A percentile compares a stretch with the other conserved stretches of the same genome.
These are phyloP conservation scores for Psittacula echo DNA, from an alignment of 2,797 vertebrate genomes.

Conservation along the genomic window DNA sequence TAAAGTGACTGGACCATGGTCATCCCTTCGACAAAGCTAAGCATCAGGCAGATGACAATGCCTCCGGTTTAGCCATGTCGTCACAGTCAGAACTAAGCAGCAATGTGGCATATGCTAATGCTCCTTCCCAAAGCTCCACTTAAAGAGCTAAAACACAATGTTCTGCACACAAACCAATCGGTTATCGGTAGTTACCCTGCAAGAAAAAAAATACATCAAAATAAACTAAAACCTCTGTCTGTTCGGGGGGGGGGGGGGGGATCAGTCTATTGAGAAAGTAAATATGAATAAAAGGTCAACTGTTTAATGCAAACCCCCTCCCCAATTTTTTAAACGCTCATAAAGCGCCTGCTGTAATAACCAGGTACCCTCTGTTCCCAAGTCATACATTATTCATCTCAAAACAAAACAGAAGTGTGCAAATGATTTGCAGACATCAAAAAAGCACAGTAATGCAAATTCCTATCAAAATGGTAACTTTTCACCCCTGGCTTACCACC, in stretches of 20 bases:
- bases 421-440: background rate
- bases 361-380: background rate
- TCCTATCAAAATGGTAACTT: background rate
- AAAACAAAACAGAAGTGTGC: background rate
- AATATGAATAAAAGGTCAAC: background rate
- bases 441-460: background rate
- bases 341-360: background rate
- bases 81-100: background rate
- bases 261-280: background rate
- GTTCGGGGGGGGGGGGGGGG: background rate
- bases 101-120: background rate
- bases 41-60: background rate
- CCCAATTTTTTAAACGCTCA: background rate
- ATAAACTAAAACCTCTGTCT: background rate
- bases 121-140: background rate
- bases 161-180: background rate
- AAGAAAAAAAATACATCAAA: background rate
- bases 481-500: background rate
- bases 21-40: background rate
- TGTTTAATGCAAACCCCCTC: background rate
- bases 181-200: background rate
- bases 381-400: background rate
- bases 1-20: background rate
- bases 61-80: background rate
- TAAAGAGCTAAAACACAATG: background rate